phyloP scores from a whole-genome alignment of 2,797 vertebrate species.

The Poecilia gillii region DNA sequence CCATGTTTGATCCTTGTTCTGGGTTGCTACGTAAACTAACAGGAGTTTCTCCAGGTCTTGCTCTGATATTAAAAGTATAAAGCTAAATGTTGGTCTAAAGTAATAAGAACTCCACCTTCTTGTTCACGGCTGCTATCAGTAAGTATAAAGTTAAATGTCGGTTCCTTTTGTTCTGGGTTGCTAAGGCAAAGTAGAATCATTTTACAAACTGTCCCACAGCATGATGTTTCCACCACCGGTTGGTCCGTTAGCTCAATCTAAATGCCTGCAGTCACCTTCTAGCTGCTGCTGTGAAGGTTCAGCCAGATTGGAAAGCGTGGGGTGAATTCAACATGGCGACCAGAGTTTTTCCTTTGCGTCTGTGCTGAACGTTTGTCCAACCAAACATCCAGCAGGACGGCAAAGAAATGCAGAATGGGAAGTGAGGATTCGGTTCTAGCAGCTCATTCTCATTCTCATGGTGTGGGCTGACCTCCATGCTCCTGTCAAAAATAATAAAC shows the following conservation, averaged over 20 bases:
- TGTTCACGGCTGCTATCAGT: no score
- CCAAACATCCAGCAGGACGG: background rate
- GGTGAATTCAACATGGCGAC: background rate
- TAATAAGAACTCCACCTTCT: no score
- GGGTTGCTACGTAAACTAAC: no score
- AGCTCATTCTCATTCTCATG: constrained; percentile 1
- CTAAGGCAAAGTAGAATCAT: no score
- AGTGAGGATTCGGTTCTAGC: background rate
- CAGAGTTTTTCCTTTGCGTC: background rate
- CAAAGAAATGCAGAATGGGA: background rate
- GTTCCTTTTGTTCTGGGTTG: no score
- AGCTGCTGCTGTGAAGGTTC: background rate
- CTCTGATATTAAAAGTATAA: no score
- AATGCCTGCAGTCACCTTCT: background rate
- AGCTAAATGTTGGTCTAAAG: no score
- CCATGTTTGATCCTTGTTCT: no score
- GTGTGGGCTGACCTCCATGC: constrained; percentile 1
- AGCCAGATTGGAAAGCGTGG: background rate
- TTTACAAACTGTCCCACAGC: background rate
- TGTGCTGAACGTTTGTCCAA: background rate
- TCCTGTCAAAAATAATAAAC: constrained; percentile 10
- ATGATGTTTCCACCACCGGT: background rate
- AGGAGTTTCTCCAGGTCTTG: no score
- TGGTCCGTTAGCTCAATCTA: background rate
- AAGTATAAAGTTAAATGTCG: no score